phyloP scores from a whole-genome alignment of 2,797 vertebrate genomes.

The Sebastes flavidus region DNA sequence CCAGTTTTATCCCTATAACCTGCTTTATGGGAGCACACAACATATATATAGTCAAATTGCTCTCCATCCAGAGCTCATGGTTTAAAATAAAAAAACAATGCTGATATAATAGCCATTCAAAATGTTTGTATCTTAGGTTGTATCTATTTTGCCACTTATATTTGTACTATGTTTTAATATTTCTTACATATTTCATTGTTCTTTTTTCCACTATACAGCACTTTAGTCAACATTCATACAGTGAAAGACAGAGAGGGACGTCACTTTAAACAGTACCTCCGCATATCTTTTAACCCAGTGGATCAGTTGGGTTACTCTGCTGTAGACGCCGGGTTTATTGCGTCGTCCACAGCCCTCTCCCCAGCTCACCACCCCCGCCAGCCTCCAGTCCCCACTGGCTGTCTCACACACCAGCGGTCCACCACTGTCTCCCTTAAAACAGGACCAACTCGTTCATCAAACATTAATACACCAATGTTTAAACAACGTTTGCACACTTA shows the following conservation, averaged over 20 bases:
- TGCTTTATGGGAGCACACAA: neutral
- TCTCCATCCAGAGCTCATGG: neutral
- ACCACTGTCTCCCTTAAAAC: slow-evolving; percentile 82
- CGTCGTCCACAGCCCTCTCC: slow-evolving; percentile 80
- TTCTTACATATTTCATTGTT: too few relatives aligned
- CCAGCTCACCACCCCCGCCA: slow-evolving; percentile 85
- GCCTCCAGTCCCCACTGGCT: slow-evolving; percentile 70
- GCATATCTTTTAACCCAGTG: slow-evolving; percentile 67
- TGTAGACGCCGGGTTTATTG: slow-evolving; percentile 84
- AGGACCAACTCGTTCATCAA: neutral
- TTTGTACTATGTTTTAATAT: too few relatives aligned
- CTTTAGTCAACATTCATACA: too few relatives aligned
- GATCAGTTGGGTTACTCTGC: slow-evolving; percentile 73
- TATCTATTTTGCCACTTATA: too few relatives aligned
- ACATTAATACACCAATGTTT: neutral
- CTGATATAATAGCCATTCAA: neutral
- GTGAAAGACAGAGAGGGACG: neutral
- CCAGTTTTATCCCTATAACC: neutral
- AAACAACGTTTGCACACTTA: neutral
- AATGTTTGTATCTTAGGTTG: neutral
- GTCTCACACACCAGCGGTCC: slow-evolving; percentile 82
- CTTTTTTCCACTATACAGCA: too few relatives aligned
- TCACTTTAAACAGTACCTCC: slow-evolving; percentile 45
- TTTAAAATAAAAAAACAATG: neutral
- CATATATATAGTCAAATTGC: neutral